Evolutionary conservation across 2,797 vertebrate species (phyloP).

Genomic region (Adrianichthys oophorus): DNA sequence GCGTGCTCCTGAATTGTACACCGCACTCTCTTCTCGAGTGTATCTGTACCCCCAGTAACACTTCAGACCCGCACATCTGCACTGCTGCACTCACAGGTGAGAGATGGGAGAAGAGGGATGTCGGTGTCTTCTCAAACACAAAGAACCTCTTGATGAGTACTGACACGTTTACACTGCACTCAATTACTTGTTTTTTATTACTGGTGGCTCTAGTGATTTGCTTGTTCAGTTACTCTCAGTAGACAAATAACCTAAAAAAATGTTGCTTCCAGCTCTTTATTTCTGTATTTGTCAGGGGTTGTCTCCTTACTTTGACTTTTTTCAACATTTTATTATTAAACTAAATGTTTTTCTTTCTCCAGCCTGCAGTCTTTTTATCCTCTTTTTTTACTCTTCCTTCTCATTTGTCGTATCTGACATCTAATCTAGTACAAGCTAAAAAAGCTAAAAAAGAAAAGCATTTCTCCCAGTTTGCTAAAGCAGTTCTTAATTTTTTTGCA

Average conservation of each 20-base stretch:
- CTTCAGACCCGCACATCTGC: slow-evolving; percentile 41
- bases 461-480: no score
- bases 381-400: slow-evolving; percentile 33
- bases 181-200: slow-evolving; percentile 75
- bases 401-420: slow-evolving; percentile 45
- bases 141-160: slow-evolving; percentile 47
- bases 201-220: slow-evolving; percentile 52
- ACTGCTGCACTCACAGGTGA: slow-evolving; percentile 7
- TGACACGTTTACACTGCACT: slow-evolving; percentile 64
- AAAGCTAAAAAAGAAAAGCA: slow-evolving; percentile 4
- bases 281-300: slow-evolving; percentile 10
- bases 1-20: slow-evolving; percentile 53
- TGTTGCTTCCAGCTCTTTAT: slow-evolving; percentile 15
- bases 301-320: slow-evolving; percentile 27
- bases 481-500: no score
- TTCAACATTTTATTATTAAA: slow-evolving; percentile 33
- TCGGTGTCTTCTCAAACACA: slow-evolving; percentile 61
- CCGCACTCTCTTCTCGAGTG: background rate
- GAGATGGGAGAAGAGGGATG: slow-evolving; percentile 40
- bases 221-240: slow-evolving; percentile 26
- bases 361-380: slow-evolving; percentile 33
- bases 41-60: slow-evolving; percentile 24
- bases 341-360: slow-evolving; percentile 26
- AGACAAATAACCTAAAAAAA: slow-evolving; percentile 12
- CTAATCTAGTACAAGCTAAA: slow-evolving; percentile 44